Evolutionary conservation across 2,113 vertebrate genomes (phyloP).

Genomic region (Struthidea cinerea): DNA sequence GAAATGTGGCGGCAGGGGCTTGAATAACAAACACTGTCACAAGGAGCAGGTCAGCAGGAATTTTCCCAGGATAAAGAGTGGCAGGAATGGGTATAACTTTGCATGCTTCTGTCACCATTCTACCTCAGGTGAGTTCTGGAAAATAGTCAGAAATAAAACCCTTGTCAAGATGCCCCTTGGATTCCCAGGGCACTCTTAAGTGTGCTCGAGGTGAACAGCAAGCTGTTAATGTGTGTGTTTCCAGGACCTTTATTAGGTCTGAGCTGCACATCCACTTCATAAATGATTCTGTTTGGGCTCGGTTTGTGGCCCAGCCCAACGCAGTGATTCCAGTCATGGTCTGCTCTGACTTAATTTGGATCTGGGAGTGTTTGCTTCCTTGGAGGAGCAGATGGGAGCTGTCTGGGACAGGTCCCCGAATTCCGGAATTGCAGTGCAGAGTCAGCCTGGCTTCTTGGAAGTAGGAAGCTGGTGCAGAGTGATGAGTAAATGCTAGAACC

Average conservation of each 20-base stretch:
- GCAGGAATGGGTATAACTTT: not conserved
- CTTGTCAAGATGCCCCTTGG: not conserved
- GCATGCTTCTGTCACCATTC: not conserved
- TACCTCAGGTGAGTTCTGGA: not conserved
- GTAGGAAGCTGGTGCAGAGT: not conserved
- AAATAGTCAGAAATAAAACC: not conserved
- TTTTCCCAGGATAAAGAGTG: not conserved
- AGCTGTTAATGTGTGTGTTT: not conserved
- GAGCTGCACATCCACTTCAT: not conserved
- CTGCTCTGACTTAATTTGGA: not conserved
- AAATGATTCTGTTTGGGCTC: not conserved
- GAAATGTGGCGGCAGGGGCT: not conserved
- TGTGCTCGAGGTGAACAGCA: not conserved
- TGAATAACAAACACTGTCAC: not conserved
- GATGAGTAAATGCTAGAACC: not conserved
- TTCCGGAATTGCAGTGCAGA: not conserved
- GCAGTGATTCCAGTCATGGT: not conserved
- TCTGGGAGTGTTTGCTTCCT: not conserved
- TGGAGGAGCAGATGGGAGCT: not conserved
- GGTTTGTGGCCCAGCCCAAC: not conserved
- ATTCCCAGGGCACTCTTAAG: not conserved
- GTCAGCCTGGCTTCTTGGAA: not conserved
- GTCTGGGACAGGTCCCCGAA: not conserved
- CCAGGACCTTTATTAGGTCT: not conserved
- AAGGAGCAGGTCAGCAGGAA: not conserved